Percentiles rank a stretch among this genome's conserved stretches.
phyloP scores from a whole-genome alignment of 2,888 invertebrate species.

The Rosalia funebris region DNA sequence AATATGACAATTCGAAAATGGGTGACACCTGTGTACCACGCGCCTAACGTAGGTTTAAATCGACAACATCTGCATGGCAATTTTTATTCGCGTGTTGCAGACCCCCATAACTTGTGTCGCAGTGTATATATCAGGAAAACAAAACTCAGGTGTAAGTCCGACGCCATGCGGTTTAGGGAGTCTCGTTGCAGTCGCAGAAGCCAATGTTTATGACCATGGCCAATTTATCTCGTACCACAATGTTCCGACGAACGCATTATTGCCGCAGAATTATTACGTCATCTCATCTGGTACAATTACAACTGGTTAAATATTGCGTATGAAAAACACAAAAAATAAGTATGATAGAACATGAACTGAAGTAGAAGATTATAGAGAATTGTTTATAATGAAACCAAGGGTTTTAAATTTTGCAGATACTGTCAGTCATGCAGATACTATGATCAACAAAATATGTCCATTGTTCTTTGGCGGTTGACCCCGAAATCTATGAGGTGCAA shows the following conservation, averaged over 20 bases:
- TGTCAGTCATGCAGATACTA: neutral
- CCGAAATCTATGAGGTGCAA: no score
- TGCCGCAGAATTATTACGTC: no score
- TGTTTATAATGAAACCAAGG: neutral
- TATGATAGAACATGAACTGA: neutral
- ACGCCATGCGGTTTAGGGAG: conserved; percentile 33
- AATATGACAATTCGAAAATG: no score
- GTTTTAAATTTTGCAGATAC: neutral
- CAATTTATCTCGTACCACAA: conserved; percentile 21
- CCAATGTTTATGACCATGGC: conserved; percentile 37
- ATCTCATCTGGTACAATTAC: no score
- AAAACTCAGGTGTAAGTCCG: conserved; percentile 33
- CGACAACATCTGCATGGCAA: no score
- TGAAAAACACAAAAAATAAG: neutral
- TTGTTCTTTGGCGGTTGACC: no score
- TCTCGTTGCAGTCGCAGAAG: conserved; percentile 34
- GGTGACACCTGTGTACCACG: no score
- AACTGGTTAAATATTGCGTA: neutral
- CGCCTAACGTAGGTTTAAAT: no score
- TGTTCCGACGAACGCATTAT: neutral
- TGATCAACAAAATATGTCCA: no score
- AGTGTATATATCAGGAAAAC: conserved; percentile 35
- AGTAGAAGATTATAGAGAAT: neutral
- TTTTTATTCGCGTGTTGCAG: conserved; percentile 16
- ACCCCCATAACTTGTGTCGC: conserved; percentile 21